Evolutionary conservation across 2,797 vertebrate species (phyloP).

Genomic region (Ctenosaura bakeri): DNA sequence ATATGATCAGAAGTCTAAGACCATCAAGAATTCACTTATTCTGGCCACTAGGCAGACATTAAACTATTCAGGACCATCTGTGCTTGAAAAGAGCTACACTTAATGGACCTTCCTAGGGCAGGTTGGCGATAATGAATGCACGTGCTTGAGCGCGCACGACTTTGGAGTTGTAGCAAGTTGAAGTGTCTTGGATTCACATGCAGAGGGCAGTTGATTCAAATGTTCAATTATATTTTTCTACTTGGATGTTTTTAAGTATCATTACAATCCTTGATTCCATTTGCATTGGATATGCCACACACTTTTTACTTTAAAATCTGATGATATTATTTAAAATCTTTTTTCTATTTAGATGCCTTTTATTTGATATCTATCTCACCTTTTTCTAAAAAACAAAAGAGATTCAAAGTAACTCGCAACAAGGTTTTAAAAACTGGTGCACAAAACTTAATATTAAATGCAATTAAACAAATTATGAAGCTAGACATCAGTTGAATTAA

Average conservation of each 20-base stretch:
- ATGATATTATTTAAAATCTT: too few species aligned
- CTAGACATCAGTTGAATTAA: too few species aligned
- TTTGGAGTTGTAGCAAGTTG: conserved; percentile 11
- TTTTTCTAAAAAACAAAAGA: too few species aligned
- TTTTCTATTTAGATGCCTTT: too few species aligned
- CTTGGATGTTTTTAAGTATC: conserved; percentile 2
- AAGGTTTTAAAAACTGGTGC: too few species aligned
- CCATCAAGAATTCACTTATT: conserved; percentile 80
- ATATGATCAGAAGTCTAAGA: conserved; percentile 80
- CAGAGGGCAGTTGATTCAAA: neutral
- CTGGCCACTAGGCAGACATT: conserved; percentile 84
- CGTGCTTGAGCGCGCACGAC: conserved; percentile 67
- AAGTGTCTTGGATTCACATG: conserved; percentile 25
- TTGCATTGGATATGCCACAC: neutral
- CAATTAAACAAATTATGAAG: too few species aligned
- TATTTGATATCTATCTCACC: too few species aligned
- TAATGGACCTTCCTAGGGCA: conserved; percentile 80
- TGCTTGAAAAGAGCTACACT: conserved; percentile 79
- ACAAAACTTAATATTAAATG: too few species aligned
- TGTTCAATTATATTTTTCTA: conserved; percentile 49
- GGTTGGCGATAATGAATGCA: conserved; percentile 70
- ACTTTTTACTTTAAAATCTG: neutral
- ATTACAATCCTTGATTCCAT: conserved; percentile 48
- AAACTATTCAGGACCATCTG: conserved; percentile 83
- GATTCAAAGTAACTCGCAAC: too few species aligned